These are phyloP conservation scores for Meloe dianella DNA, from an alignment of 2,888 invertebrate species.

Conservation along the genomic window DNA sequence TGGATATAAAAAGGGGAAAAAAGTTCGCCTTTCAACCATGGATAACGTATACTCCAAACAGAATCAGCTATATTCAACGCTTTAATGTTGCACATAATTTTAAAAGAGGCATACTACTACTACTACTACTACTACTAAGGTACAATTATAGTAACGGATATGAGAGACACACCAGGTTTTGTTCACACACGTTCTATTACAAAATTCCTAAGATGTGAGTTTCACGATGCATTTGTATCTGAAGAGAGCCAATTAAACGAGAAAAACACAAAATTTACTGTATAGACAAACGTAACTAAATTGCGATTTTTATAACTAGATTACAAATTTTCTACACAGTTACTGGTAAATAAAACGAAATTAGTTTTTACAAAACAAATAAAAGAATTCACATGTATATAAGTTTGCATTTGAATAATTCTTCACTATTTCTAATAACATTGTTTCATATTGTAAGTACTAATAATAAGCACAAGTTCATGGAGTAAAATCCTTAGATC, in stretches of 20 bases:
- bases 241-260: slow-evolving; percentile 9
- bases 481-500: no score
- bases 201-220: slow-evolving; percentile 9
- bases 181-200: slow-evolving; percentile 17
- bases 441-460: no score
- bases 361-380: no score
- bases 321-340: not conserved
- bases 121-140: not conserved
- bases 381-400: no score
- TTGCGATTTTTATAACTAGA: not conserved
- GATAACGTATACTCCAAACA: slow-evolving; percentile 1
- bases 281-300: not conserved
- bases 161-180: slow-evolving; percentile 11
- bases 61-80: slow-evolving; percentile 11
- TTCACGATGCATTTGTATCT: slow-evolving; percentile 10
- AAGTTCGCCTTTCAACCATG: slow-evolving; percentile 7
- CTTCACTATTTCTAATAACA: no score
- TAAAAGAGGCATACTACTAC: not conserved
- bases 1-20: not conserved
- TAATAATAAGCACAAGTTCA: no score
- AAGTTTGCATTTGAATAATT: no score
- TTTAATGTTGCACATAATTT: slow-evolving; percentile 9
- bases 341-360: no score
- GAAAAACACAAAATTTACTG: not conserved
- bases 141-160: slow-evolving; percentile 7